Base-by-base conservation (phyloP, 2,888 invertebrate genomes). In the Drosophila picticornis region DNA sequence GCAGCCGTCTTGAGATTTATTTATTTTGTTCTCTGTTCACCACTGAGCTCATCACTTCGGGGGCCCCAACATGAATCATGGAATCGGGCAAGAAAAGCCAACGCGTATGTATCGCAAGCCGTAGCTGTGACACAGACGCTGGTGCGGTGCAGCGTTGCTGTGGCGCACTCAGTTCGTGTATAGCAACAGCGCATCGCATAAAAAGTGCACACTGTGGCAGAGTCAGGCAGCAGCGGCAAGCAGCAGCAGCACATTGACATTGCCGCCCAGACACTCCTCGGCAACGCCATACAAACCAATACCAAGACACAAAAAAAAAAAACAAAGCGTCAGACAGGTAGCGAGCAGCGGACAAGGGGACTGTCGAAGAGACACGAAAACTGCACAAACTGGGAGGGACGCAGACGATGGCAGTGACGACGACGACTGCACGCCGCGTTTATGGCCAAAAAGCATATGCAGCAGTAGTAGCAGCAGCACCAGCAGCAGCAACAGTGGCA, bases 241-340 rank as follows among this genome's bases (percentile, higher is more conserved):
- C 55, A 60, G 58, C 74, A 61, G 81, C 75, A 65, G 89, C 86
- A 74, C 86, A 86, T 86, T 86, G 86, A 89, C 86, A 89, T 89
- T 86, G 86, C 89, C 88, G 88, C 77, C 71, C 81, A 82, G 81
- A 71, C 83, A 82, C 79, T 79, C 79, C 82, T 71, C 81, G 55
- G 51, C 81, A 64, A 65, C 69, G 74, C 52, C 51, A 31, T 70
- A 63, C 63, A 65, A 43, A 68, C 83, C 74, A 77, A 83, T 72
- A 73, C 82, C 55, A 73, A 56, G 9, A 55, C 79, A 46, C 71
- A 67, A 66, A 19, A 55, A 36, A 34, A 55, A 29, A 62, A 67
- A 72, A 84, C 80, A 87, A 84, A 81, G 81, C 84, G 75, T 83
- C 82, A 80, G 90, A 83, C 85, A 86, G 85, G 85, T 86, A 81